Evolutionary conservation across 2,797 vertebrate genomes (phyloP), one percentile per base, ranked within the genome.

Genomic region (Rhinophrynus dorsalis): DNA sequence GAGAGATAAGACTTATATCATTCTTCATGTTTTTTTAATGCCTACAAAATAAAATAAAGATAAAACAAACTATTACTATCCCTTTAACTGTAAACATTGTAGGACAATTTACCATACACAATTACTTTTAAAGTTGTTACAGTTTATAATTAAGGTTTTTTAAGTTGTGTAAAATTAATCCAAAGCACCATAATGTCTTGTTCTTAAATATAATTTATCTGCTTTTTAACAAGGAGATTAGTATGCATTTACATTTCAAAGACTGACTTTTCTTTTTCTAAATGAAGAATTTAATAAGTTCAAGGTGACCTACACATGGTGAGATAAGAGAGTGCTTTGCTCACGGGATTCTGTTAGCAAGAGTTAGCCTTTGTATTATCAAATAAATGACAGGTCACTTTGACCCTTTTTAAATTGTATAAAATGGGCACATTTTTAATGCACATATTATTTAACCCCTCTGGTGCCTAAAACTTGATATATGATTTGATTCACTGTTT

Each of bases 241-340:
- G 42, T 65, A 57, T 65, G 59, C 26, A 70, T 73, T 73, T 73
- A 59, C 58, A 73, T 73, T 40, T 73, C 26, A 73, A 65, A 66
- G 61, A 45, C 45, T 12, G n/a, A n/a, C n/a, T 58, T 47, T 57
- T 42, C 15, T 10, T 24, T 24, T 48, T 24, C 42, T 58, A 50
- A 48, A 30, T 24, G 23, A 18, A 20, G 56, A 58, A 64, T 23
- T 29, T 65, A 51, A 33, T 73, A 56, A 50, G 52, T 65, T 73
- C 44, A 66, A 44, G 54, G 61, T 73, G 61, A 73, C 69, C 61
- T 66, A 65, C 24, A 44, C 44, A 58, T 30, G 33, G 61, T 11
- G 7, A 51, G 69, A 66, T 73, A 73, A 73, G 54, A 58, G 54
- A 65, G 11, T 70, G 50, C 59, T 42, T 56, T 32, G 59, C 58